These are phyloP conservation scores for Corvus moneduloides DNA, from an alignment of 2,113 vertebrate species.

Conservation along the genomic window DNA sequence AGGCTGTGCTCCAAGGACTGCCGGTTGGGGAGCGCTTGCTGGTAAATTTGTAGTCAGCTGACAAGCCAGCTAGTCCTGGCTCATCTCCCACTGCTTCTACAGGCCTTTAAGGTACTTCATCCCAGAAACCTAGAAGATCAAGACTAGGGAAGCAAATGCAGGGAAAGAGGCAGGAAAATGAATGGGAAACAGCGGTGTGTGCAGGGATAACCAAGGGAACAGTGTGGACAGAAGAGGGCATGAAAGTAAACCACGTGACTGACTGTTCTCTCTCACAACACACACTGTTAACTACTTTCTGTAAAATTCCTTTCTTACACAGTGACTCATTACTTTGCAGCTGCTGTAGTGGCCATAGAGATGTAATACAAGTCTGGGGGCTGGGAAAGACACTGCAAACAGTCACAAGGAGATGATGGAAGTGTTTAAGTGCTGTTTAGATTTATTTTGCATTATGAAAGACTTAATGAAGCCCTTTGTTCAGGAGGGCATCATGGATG, in stretches of 20 bases:
- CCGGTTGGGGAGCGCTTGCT: not conserved
- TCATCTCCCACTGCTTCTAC: slow-evolving; percentile 18
- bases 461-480: not conserved
- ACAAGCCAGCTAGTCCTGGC: slow-evolving; percentile 18
- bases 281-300: not conserved
- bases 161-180: not conserved
- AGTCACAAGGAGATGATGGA: not conserved
- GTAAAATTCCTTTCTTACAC: not conserved
- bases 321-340: slow-evolving; percentile 12
- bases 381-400: not conserved
- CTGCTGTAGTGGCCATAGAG: not conserved
- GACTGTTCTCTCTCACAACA: not conserved
- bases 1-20: not conserved
- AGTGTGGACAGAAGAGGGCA: not conserved
- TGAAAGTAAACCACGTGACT: not conserved
- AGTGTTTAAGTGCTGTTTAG: not conserved
- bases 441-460: not conserved
- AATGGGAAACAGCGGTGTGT: not conserved
- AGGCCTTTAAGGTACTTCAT: slow-evolving; percentile 12
- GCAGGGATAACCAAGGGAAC: not conserved
- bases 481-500: not conserved
- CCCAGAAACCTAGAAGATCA: slow-evolving; percentile 38
- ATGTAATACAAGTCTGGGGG: not conserved
- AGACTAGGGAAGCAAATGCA: not conserved
- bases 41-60: not conserved